Base-by-base conservation (phyloP, 2,113 vertebrate species). In the Rostratula benghalensis region DNA sequence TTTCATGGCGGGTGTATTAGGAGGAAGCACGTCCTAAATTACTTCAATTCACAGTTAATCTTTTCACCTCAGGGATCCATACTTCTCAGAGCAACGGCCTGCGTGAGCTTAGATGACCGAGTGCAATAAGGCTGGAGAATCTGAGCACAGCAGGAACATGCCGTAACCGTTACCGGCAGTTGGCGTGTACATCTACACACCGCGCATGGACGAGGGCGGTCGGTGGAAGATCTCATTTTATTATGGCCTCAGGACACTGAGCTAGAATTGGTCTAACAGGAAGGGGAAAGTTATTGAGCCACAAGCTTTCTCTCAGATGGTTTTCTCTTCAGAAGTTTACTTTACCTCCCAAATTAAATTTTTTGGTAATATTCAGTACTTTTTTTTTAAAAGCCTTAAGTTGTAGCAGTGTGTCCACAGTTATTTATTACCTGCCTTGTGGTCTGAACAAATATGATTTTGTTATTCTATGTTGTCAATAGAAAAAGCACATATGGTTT, bases 401-500 rank as follows among this genome's bases (percentile, higher is more conserved):
- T 95, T 97, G 96, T 87, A 90, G 89, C 94, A 91, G 94, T 87
- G 92, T 91, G 94, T 97, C 95, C 85, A 45, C 82, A 90, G 90
- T 98, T 98, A 98, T 98, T 98, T 98, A 98, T 98, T 97, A 98
- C 97, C 97, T 98, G 97, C 95, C 93, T 97, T 94, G 95, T 79
- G 97, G 96, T 97, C 95, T 97, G 98, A 98, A 97, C 97, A 98
- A 98, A 98, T 98, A 98, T 94, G 96, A 98, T 98, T 98, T 97
- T 97, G 97, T 97, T 98, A 97, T 95, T 97, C 96, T 93, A n/a
- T 95, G 96, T 97, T 97, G 98, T 98, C 97, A 96, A 96, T 97
- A 95, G 96, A 86, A 88, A 92, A 93, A 95, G 95, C 97, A 97
- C 98, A 98, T 98, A 95, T 98, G 98, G 98, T 98, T 98, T 95